These are phyloP conservation scores for Dicyrtoma fusca DNA, from an alignment of 2,888 invertebrate species.

Conservation along the genomic window DNA sequence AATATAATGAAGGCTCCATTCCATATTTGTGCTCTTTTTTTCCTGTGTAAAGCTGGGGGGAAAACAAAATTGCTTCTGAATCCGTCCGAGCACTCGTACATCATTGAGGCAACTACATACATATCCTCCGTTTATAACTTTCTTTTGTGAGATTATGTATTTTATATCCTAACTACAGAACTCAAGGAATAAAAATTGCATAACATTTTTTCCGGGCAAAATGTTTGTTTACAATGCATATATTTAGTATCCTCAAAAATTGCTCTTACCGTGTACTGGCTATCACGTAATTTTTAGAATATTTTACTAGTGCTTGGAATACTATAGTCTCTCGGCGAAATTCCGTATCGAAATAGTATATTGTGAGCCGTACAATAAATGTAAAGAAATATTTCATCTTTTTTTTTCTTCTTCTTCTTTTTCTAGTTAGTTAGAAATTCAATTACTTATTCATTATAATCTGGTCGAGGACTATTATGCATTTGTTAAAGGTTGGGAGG, in stretches of 20 bases:
- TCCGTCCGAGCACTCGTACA: constrained; percentile 12
- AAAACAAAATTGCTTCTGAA: constrained; percentile 36
- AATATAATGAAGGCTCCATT: constrained; percentile 31
- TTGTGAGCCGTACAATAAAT: background rate
- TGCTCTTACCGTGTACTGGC: too few species aligned
- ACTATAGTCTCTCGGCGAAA: background rate
- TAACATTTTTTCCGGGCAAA: too few species aligned
- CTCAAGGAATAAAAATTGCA: too few species aligned
- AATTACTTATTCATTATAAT: constrained; percentile 29
- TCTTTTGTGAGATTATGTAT: background rate
- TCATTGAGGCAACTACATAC: background rate
- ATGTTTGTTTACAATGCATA: background rate
- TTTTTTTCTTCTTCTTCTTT: constrained; percentile 6
- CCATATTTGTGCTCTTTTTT: constrained; percentile 31
- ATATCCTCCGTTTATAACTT: background rate
- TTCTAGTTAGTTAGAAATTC: constrained; percentile 20
- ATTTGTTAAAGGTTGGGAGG: too few species aligned
- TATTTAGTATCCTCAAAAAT: background rate
- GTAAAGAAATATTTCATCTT: constrained; percentile 2
- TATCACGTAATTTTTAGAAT: background rate
- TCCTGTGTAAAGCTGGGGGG: constrained; percentile 19
- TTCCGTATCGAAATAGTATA: background rate
- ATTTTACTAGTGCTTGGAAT: background rate
- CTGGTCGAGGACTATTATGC: constrained; percentile 25
- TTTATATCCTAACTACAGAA: too few species aligned